Evolutionary conservation across 1,140 invertebrate species (phyloP).

Genomic region (Drosophila pectinifera): DNA sequence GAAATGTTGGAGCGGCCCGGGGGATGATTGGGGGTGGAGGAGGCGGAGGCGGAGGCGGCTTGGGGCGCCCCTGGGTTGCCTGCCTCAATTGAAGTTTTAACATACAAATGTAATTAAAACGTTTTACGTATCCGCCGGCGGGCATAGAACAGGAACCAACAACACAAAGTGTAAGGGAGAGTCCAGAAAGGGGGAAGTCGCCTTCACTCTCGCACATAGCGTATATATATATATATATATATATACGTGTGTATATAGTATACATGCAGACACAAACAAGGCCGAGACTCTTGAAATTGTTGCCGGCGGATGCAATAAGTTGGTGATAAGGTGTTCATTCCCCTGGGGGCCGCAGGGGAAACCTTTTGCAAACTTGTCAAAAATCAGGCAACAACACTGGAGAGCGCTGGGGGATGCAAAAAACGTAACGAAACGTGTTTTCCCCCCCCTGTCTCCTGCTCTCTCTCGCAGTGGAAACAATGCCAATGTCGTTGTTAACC

Average conservation of each 20-base stretch:
- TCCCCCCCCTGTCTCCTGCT: conserved; percentile 22
- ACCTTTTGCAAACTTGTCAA: conserved; percentile 75
- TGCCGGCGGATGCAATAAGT: conserved; percentile 83
- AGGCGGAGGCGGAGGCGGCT: conserved; percentile 3
- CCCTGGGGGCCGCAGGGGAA: conserved; percentile 66
- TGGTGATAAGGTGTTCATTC: conserved; percentile 83
- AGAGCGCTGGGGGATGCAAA: conserved; percentile 25
- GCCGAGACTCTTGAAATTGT: conserved; percentile 75
- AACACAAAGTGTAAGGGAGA: conserved; percentile 65
- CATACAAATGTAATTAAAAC: conserved; percentile 84
- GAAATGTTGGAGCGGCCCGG: conserved; percentile 20
- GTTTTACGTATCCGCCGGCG: conserved; percentile 78
- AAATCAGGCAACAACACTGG: too few species aligned
- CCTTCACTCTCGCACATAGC: conserved; percentile 31
- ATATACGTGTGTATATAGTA: conserved; percentile 1
- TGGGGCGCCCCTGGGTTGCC: conserved; percentile 21
- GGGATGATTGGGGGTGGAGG: not conserved
- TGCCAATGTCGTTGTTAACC: conserved; percentile 81
- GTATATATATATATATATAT: not conserved
- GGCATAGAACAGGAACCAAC: conserved; percentile 66
- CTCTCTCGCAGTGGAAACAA: conserved; percentile 57
- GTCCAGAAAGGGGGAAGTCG: conserved; percentile 68
- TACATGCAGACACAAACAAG: conserved; percentile 50
- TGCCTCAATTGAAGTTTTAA: conserved; percentile 82
- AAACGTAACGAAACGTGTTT: conserved; percentile 71